Percentiles rank a stretch among this genome's conserved stretches.
These are phyloP conservation scores for Pseudorhiza aurosa DNA, from an alignment of 30 jellyfish, hydroid and myxozoan genomes.

Conservation along the genomic window DNA sequence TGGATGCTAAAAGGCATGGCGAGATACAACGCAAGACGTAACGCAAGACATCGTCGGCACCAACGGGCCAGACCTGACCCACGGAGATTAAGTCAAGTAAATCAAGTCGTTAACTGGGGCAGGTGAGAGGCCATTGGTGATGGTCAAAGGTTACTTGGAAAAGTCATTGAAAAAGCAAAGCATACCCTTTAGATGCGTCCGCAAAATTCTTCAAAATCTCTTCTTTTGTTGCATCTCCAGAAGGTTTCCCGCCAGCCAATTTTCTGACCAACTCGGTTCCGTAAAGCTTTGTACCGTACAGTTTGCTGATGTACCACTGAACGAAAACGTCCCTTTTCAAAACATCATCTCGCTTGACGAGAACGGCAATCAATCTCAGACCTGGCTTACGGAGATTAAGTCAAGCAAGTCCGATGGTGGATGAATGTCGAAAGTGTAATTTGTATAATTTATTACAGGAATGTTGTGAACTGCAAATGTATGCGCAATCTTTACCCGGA, in stretches of 20 bases:
- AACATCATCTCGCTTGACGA: conserved; percentile 38
- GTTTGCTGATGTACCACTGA: conserved; percentile 17
- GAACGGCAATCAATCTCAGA: conserved; percentile 34
- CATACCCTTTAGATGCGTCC: conserved; percentile 31
- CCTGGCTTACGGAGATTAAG: too few species aligned
- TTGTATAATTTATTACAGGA: too few species aligned
- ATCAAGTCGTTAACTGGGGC: background rate
- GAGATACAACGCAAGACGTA: background rate
- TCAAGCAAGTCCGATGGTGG: too few species aligned
- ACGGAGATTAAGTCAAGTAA: background rate
- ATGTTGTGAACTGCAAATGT: too few species aligned
- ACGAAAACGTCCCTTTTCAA: conserved; percentile 22
- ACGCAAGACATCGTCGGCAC: background rate
- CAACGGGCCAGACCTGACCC: too few species aligned
- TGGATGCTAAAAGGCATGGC: background rate
- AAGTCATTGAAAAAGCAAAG: background rate
- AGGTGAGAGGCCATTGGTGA: too few species aligned
- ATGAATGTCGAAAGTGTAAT: too few species aligned
- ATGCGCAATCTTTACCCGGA: too few species aligned
- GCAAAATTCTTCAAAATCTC: conserved; percentile 24
- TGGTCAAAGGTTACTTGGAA: background rate
- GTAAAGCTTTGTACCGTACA: conserved; percentile 44
- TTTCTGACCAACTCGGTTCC: conserved; percentile 6
- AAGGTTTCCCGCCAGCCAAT: conserved; percentile 28
- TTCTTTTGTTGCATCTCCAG: conserved; percentile 4